Percentiles rank a stretch among this genome's conserved stretches.
Evolutionary conservation across 2,113 vertebrate genomes (phyloP).

Genomic region (Phrynosoma platyrhinos): DNA sequence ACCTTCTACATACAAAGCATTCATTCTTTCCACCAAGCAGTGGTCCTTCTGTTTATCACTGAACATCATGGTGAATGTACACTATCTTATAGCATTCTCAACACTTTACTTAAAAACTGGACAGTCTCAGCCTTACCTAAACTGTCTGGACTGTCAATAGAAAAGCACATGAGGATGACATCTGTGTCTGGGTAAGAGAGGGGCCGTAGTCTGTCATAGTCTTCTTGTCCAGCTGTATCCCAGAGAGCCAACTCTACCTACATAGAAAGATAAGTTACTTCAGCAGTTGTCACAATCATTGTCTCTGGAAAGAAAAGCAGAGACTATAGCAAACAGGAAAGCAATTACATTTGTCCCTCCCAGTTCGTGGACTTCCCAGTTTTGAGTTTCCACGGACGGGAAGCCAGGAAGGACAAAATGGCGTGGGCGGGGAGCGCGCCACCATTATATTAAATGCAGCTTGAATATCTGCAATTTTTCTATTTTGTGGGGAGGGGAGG

Average conservation of each 20-base stretch:
- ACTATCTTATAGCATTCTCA: neutral
- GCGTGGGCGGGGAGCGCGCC: too few species aligned
- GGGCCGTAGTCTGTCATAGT: constrained; percentile 94
- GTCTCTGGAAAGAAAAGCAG: neutral
- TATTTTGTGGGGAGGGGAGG: too few species aligned
- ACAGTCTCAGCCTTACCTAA: constrained; percentile 81
- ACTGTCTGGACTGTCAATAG: constrained; percentile 97
- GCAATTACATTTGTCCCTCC: neutral
- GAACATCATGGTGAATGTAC: neutral
- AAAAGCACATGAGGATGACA: constrained; percentile 98
- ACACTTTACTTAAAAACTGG: neutral
- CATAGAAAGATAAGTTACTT: constrained; percentile 30
- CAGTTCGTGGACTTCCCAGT: too few species aligned
- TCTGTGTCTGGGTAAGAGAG: constrained; percentile 98
- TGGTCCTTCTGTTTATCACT: neutral
- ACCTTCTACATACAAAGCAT: neutral
- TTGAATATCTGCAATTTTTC: too few species aligned
- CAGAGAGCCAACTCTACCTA: constrained; percentile 97
- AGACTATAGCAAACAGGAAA: neutral
- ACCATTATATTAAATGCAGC: too few species aligned
- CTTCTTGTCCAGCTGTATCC: constrained; percentile 98
- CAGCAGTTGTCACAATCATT: neutral
- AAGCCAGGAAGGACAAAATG: too few species aligned
- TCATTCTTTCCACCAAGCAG: neutral
- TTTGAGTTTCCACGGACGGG: too few species aligned